Percentiles rank a stretch among this genome's conserved stretches.
Evolutionary conservation across 2,888 invertebrate species (phyloP).

Genomic region (Stictocephala bisonia): DNA sequence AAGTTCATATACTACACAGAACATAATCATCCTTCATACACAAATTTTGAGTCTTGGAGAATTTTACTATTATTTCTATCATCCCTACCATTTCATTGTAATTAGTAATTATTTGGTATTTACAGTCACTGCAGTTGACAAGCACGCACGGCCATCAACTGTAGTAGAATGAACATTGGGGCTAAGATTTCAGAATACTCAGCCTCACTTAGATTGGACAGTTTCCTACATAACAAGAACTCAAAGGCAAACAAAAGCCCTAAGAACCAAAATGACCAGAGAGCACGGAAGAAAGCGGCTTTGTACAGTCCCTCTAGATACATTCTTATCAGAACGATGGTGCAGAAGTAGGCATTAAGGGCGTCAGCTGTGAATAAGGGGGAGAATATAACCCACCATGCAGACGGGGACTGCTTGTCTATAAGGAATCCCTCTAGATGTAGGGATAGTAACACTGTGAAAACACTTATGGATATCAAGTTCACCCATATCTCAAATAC

Average conservation of each 20-base stretch:
- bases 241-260: conserved; percentile 91
- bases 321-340: conserved; percentile 94
- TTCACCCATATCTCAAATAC: conserved; percentile 96
- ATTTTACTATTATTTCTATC: no score
- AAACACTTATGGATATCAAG: conserved; percentile 82
- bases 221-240: conserved; percentile 87
- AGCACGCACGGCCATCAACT: conserved; percentile 90
- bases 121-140: conserved; percentile 80
- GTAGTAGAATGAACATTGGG: conserved; percentile 89
- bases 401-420: conserved; percentile 65
- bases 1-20: no score
- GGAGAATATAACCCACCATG: conserved; percentile 92
- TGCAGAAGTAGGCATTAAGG: conserved; percentile 93
- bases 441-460: conserved; percentile 84
- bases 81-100: no score
- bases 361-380: conserved; percentile 94
- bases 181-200: conserved; percentile 94
- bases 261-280: conserved; percentile 68
- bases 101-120: no score
- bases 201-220: conserved; percentile 82
- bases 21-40: no score
- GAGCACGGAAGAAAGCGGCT: conserved; percentile 61
- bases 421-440: conserved; percentile 71
- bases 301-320: conserved; percentile 83
- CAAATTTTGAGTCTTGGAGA: no score